Conservation (phyloP, 2,113 vertebrate genomes). For the Dinomys branickii region DNA sequence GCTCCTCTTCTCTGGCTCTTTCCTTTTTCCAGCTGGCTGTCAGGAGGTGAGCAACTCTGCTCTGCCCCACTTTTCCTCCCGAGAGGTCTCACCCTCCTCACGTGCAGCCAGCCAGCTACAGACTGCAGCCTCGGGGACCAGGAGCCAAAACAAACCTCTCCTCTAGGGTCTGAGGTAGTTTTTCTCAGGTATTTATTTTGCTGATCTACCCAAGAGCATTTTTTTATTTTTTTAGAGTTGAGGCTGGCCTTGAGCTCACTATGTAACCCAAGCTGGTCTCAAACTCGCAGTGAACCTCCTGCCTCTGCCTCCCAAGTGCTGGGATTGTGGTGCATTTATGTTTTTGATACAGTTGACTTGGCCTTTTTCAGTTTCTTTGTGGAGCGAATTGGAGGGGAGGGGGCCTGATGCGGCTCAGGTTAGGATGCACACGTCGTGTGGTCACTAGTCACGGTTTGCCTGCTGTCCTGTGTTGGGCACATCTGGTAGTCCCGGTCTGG, state of each 20-base stretch:
- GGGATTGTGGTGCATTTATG: too few species aligned
- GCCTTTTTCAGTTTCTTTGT: not conserved
- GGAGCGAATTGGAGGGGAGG: not conserved
- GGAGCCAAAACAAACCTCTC: not conserved
- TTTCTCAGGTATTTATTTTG: not conserved
- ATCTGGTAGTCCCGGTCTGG: too few species aligned
- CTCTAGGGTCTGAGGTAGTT: not conserved
- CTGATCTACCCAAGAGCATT: too few species aligned
- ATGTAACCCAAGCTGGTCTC: too few species aligned
- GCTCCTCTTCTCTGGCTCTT: not conserved
- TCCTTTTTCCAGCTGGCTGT: not conserved
- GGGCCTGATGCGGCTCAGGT: too few species aligned
- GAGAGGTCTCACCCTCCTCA: not conserved
- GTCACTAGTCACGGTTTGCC: accelerated
- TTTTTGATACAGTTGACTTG: not conserved
- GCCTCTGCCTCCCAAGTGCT: too few species aligned
- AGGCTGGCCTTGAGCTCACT: too few species aligned
- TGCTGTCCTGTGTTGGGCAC: too few species aligned
- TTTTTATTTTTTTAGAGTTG: too few species aligned
- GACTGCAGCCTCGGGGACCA: not conserved
- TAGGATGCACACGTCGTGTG: accelerated
- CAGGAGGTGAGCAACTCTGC: not conserved
- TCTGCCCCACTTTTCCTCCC: too few species aligned
- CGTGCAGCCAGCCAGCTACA: not conserved
- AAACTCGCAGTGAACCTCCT: too few species aligned